These are phyloP conservation scores for Nemopilema nomurai DNA, from an alignment of 30 jellyfish, hydroid and myxozoan species.

Conservation along the genomic window DNA sequence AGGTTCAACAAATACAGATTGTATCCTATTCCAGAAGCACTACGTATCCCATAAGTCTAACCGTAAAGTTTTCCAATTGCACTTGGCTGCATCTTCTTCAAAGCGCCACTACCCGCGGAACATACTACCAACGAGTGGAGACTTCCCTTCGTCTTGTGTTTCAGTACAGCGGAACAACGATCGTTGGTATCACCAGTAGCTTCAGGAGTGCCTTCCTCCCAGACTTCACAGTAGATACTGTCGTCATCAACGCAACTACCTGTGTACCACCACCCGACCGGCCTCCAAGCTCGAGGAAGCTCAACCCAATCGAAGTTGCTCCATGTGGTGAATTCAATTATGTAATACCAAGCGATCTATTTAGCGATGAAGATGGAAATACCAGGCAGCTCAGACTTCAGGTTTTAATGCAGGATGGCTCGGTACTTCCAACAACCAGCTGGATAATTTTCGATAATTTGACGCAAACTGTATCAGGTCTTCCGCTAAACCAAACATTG, in stretches of 20 bases:
- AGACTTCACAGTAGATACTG: slow-evolving; percentile 41
- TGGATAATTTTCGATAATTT: slow-evolving; percentile 62
- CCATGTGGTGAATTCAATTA: slow-evolving; percentile 76
- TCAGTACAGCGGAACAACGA: slow-evolving; percentile 47
- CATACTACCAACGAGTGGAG: slow-evolving; percentile 60
- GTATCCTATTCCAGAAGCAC: slow-evolving; percentile 38
- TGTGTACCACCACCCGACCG: slow-evolving; percentile 61
- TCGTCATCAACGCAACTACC: slow-evolving; percentile 37
- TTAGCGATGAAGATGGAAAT: slow-evolving; percentile 75
- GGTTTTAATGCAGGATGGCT: slow-evolving; percentile 32
- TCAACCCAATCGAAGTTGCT: slow-evolving; percentile 33
- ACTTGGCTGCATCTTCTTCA: slow-evolving; percentile 56
- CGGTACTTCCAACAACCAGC: slow-evolving; percentile 28
- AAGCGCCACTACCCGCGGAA: slow-evolving; percentile 15
- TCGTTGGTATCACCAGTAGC: slow-evolving; percentile 33
- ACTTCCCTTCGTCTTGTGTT: slow-evolving; percentile 43
- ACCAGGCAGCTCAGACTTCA: slow-evolving; percentile 49
- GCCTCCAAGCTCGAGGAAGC: slow-evolving; percentile 49
- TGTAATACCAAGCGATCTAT: slow-evolving; percentile 64
- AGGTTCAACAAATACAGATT: slow-evolving; percentile 40
- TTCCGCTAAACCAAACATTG: slow-evolving; percentile 63
- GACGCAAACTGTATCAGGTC: slow-evolving; percentile 72
- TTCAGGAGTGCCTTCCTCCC: slow-evolving; percentile 59
- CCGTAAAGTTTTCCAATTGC: slow-evolving; percentile 63
- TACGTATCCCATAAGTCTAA: slow-evolving; percentile 14